Conservation (phyloP, 2,888 invertebrate species). For the Chymomyza amoena region DNA sequence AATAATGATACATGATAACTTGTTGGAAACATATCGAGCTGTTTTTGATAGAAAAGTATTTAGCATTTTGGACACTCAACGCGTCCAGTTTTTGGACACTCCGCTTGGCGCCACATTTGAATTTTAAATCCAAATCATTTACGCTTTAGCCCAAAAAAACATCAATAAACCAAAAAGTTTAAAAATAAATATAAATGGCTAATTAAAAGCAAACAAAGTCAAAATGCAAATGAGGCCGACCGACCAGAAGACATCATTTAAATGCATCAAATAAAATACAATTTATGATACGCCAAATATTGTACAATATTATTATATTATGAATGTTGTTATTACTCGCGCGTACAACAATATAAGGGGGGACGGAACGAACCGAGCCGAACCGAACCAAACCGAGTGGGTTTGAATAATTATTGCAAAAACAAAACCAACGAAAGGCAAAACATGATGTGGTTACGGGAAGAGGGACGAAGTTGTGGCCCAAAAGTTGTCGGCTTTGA, state of each 20-base stretch:
- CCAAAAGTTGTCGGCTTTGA: constrained; percentile 30
- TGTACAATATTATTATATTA: constrained; percentile 7
- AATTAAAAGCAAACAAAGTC: constrained; percentile 18
- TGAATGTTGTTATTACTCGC: background rate
- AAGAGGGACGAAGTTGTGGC: too few relatives aligned
- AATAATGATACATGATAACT: too few relatives aligned
- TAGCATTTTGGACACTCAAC: too few relatives aligned
- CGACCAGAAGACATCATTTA: constrained; percentile 21
- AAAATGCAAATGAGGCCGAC: constrained; percentile 9
- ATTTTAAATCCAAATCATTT: background rate
- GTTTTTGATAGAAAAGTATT: too few relatives aligned
- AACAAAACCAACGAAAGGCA: constrained; percentile 4
- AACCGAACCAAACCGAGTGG: constrained; percentile 20
- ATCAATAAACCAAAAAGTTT: constrained; percentile 6
- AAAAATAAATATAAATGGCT: constrained; percentile 23
- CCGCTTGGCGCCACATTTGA: background rate
- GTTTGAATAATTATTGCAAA: constrained; percentile 32
- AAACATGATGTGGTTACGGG: background rate
- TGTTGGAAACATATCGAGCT: too few relatives aligned
- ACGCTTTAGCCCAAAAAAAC: constrained; percentile 4
- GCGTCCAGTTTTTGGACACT: too few relatives aligned
- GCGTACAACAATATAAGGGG: too few relatives aligned
- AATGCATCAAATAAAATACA: constrained; percentile 26
- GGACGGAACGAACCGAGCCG: background rate
- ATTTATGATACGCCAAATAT: constrained; percentile 48